Conservation (phyloP, 2,113 vertebrate species). For the Zonotrichia leucophrys region DNA sequence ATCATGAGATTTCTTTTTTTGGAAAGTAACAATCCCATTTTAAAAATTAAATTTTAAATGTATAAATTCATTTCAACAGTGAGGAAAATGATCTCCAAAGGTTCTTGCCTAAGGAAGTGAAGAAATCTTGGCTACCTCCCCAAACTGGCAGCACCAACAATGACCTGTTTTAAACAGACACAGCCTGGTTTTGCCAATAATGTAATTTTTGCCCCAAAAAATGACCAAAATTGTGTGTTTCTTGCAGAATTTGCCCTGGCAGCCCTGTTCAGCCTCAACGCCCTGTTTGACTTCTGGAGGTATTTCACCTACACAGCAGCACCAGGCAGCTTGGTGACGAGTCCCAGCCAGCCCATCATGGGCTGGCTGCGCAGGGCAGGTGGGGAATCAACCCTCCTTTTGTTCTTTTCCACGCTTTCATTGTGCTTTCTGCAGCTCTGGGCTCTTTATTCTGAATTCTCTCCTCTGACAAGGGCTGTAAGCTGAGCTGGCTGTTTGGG, state of each 20-base stretch:
- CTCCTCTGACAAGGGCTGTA: accelerated
- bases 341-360: slow-evolving; percentile 85
- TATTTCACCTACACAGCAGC: slow-evolving; percentile 94
- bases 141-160: neutral
- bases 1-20: neutral
- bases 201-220: accelerated
- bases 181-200: neutral
- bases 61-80: neutral
- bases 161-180: accelerated
- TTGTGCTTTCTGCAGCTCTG: neutral
- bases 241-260: slow-evolving; percentile 83
- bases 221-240: neutral
- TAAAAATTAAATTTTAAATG: accelerated
- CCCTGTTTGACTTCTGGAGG: slow-evolving; percentile 94
- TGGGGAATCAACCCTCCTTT: neutral
- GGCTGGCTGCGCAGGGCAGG: slow-evolving; percentile 80
- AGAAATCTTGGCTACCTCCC: neutral
- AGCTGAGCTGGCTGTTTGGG: neutral
- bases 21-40: accelerated
- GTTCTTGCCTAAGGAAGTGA: neutral
- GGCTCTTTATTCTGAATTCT: neutral
- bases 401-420: accelerated
- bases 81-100: accelerated
- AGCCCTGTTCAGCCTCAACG: slow-evolving; percentile 90
- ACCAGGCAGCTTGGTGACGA: slow-evolving; percentile 79